Conservation (phyloP, 2,797 vertebrate genomes). For the Triplophysa bombifrons region DNA sequence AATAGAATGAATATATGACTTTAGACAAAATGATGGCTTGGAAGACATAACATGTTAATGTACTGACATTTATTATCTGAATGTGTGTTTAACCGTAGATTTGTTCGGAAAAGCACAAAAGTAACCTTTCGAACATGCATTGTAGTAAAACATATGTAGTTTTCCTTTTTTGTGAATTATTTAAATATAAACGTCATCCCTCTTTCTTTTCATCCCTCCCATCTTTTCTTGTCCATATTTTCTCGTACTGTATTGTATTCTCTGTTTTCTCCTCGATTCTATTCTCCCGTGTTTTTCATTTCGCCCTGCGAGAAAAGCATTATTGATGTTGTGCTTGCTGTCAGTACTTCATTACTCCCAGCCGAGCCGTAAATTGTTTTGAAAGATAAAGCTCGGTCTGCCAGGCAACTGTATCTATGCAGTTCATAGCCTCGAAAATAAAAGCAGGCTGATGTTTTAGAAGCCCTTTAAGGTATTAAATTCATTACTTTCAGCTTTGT, state of each 20-base stretch:
- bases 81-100: neutral
- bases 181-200: neutral
- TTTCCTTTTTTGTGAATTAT: too few relatives aligned
- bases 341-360: slow-evolving; percentile 40
- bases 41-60: neutral
- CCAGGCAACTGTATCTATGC: slow-evolving; percentile 43
- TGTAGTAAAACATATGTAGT: too few relatives aligned
- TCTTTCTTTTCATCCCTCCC: neutral
- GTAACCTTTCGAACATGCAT: neutral
- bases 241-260: neutral
- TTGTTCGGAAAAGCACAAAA: neutral
- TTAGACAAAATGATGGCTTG: slow-evolving; percentile 43
- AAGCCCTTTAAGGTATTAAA: slow-evolving; percentile 37
- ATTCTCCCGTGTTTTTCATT: slow-evolving; percentile 17
- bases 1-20: slow-evolving; percentile 40
- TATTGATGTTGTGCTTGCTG: slow-evolving; percentile 41
- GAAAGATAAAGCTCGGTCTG: slow-evolving; percentile 39
- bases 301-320: slow-evolving; percentile 16
- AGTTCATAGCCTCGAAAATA: slow-evolving; percentile 29
- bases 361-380: slow-evolving; percentile 40
- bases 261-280: neutral
- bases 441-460: slow-evolving; percentile 17
- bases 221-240: neutral
- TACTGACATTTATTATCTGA: neutral
- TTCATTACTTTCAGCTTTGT: slow-evolving; percentile 26